A percentile compares a stretch with the other conserved stretches of the same genome.
phyloP scores from a whole-genome alignment of 2,888 invertebrate species.

The Daptonema setosum region DNA sequence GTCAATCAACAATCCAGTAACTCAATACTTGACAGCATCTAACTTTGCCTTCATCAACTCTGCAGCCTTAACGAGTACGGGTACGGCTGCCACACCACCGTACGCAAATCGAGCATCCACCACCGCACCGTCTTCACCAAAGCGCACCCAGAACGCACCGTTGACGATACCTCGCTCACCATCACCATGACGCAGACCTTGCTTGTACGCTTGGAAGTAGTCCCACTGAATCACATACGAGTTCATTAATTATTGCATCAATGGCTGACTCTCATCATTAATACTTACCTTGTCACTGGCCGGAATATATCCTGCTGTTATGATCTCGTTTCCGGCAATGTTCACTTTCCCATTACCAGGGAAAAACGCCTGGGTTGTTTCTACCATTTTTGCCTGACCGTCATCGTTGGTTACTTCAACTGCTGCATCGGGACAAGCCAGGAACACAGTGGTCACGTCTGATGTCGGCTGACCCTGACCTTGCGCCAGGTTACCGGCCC shows the following conservation, averaged over 20 bases:
- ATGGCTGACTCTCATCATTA: no score
- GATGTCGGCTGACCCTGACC: constrained; percentile 33
- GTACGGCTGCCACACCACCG: constrained; percentile 72
- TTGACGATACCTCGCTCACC: constrained; percentile 74
- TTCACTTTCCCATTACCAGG: constrained; percentile 54
- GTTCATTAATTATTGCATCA: background rate
- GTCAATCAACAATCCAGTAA: no score
- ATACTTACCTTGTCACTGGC: constrained; percentile 36
- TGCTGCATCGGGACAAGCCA: constrained; percentile 43
- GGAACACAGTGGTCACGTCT: constrained; percentile 66
- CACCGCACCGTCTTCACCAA: constrained; percentile 25
- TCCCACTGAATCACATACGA: constrained; percentile 33
- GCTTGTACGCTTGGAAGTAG: constrained; percentile 61
- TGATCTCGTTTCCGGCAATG: constrained; percentile 47
- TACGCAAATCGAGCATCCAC: constrained; percentile 46
- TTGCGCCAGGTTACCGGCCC: background rate
- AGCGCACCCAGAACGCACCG: constrained; percentile 29
- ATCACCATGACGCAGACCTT: constrained; percentile 66
- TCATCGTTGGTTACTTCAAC: background rate
- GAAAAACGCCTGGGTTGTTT: constrained; percentile 51
- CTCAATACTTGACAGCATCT: constrained; percentile 10
- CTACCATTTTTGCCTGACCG: constrained; percentile 34
- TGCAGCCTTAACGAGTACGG: constrained; percentile 44
- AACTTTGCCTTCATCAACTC: constrained; percentile 34
- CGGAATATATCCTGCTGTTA: constrained; percentile 53